A percentile compares a stretch with the other conserved stretches of the same genome.
Evolutionary conservation across 2,797 vertebrate genomes (phyloP).

Genomic region (Micropoecilia bifurca): DNA sequence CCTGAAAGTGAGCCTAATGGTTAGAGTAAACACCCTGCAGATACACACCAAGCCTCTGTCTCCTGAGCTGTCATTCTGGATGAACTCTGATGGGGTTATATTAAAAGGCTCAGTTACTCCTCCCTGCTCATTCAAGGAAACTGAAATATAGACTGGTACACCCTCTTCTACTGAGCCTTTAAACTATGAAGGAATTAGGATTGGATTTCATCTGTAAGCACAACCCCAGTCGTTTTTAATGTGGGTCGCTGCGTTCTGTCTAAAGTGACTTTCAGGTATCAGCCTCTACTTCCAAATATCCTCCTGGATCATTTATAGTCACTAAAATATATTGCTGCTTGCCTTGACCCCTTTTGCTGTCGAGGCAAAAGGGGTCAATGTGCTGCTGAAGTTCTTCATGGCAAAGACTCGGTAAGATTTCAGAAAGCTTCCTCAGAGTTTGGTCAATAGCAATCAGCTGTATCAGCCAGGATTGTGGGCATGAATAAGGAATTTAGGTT

Average conservation of each 20-base stretch:
- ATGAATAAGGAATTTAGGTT: background rate
- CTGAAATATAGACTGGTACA: conserved; percentile 37
- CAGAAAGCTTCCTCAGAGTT: background rate
- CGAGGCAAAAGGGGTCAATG: too few relatives aligned
- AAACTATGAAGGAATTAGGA: conserved; percentile 24
- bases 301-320: background rate
- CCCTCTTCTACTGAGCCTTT: conserved; percentile 24
- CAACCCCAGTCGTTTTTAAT: background rate
- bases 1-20: conserved; percentile 48
- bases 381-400: background rate
- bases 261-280: background rate
- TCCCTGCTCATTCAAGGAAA: conserved; percentile 27
- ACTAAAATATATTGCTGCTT: background rate
- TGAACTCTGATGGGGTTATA: conserved; percentile 30
- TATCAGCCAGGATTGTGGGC: background rate
- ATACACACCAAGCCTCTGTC: conserved; percentile 28
- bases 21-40: background rate
- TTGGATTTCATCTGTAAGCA: conserved; percentile 6
- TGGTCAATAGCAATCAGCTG: background rate
- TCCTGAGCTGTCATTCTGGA: conserved; percentile 54
- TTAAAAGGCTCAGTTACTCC: conserved; percentile 35
- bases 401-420: background rate
- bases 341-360: background rate
- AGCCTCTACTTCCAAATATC: background rate
- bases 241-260: background rate